Conservation (phyloP, 2,888 invertebrate species). For the Andrena trimmerana region DNA sequence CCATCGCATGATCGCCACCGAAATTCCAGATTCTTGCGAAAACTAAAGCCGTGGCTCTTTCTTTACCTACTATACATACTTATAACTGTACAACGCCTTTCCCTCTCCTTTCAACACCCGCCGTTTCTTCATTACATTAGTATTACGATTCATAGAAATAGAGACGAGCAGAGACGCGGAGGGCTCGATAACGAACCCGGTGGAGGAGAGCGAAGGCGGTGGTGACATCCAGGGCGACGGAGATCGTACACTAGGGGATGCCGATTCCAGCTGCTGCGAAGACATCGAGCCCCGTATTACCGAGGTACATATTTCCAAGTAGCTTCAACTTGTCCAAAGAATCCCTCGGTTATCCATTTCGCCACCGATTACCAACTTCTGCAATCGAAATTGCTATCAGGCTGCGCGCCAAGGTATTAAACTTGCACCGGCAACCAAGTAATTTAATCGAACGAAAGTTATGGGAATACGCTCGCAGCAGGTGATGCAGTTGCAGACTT, state of each 20-base stretch:
- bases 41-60: too few species aligned
- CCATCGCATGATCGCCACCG: neutral
- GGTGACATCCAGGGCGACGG: conserved; percentile 79
- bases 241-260: conserved; percentile 78
- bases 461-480: neutral
- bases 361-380: conserved; percentile 8
- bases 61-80: too few species aligned
- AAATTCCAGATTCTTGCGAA: conserved; percentile 6
- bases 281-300: conserved; percentile 74
- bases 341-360: neutral
- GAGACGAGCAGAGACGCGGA: conserved; percentile 81
- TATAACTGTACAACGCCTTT: too few species aligned
- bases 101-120: neutral
- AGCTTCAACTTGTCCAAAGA: neutral
- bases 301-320: conserved; percentile 66
- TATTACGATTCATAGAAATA: conserved; percentile 68
- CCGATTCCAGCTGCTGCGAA: conserved; percentile 79
- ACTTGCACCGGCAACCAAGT: neutral
- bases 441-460: conserved; percentile 20
- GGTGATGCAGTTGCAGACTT: neutral
- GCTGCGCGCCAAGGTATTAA: conserved; percentile 7
- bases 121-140: neutral
- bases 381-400: conserved; percentile 6
- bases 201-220: conserved; percentile 79
- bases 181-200: conserved; percentile 80